Conservation (phyloP, 2,888 invertebrate genomes). For the Ecliptopera silaceata region DNA sequence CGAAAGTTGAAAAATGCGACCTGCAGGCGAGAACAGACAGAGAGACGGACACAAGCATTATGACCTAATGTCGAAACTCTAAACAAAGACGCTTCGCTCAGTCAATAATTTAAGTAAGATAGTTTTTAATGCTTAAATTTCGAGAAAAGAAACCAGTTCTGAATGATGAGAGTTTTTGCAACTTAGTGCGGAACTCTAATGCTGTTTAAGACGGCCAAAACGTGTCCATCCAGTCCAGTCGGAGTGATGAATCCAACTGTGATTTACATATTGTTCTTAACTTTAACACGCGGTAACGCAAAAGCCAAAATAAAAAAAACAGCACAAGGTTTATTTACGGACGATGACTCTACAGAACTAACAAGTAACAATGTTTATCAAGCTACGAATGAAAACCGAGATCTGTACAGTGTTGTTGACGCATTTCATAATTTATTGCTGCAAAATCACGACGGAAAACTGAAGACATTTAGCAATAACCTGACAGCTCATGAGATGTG, state of each 20-base stretch:
- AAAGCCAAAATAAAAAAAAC: background rate
- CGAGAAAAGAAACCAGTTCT: too few species aligned
- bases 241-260: background rate
- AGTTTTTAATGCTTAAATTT: too few species aligned
- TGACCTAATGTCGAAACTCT: too few species aligned
- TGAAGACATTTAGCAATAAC: background rate
- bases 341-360: background rate
- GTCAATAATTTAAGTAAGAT: too few species aligned
- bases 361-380: background rate
- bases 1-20: too few species aligned
- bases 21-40: too few species aligned
- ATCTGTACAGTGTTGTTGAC: background rate
- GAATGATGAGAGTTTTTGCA: background rate
- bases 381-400: background rate
- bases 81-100: too few species aligned
- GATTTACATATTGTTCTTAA: background rate
- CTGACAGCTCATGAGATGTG: background rate
- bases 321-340: background rate
- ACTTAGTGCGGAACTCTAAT: background rate
- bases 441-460: background rate
- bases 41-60: too few species aligned
- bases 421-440: background rate
- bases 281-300: background rate
- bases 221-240: constrained; percentile 6
- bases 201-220: background rate